Base-by-base conservation (phyloP, 2,797 vertebrate genomes). In the Harpagifer antarcticus region DNA sequence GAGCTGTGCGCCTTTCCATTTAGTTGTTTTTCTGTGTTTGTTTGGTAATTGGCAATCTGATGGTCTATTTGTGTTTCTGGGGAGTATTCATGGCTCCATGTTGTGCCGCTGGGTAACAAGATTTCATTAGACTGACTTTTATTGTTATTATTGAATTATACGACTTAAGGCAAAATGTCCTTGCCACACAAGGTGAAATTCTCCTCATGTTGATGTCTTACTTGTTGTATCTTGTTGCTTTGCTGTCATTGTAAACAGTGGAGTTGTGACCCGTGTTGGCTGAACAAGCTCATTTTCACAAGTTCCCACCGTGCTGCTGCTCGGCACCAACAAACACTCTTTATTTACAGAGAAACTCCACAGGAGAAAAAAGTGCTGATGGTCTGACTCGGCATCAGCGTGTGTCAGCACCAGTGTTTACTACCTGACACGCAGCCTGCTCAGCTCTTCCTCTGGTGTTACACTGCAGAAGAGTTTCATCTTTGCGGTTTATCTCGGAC, bases 291-390 rank as follows among this genome's bases (percentile, higher is more conserved):
- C 20, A 52, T 72, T 78, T 77, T 52, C 2, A 48, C 19, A 31
- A 49, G 67, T 72, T 85, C 68, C 72, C 73, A 63, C 65, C 15
- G 47, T 66, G 82, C 68, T 40, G 62, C 57, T 67, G 58, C 78
- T 69, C 60, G 42, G 49, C 40, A 9, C 50, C 4, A 3, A 64
- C 67, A 88, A 87, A 85, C 78, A 69, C 55, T 73, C 16, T 72
- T 79, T 86, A 78, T 89, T 88, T 91, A 88, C 70, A 61, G 67
- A 48, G 62, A 90, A 91, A 88, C 83, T 77, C 69, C 20, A 61
- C 66, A 13, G 66, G 72, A 48, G 53, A 9, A 17, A 71, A 70
- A 84, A 88, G 56, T 72, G 88, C 83, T 89, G 87, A 89, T 83
- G 45, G 37, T 56, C 43, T 62, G 69, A 71, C 75, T 78, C 5